Percentiles rank a stretch among this genome's conserved stretches.
Evolutionary conservation across 2,797 vertebrate species (phyloP).

Genomic region (Merluccius polli): DNA sequence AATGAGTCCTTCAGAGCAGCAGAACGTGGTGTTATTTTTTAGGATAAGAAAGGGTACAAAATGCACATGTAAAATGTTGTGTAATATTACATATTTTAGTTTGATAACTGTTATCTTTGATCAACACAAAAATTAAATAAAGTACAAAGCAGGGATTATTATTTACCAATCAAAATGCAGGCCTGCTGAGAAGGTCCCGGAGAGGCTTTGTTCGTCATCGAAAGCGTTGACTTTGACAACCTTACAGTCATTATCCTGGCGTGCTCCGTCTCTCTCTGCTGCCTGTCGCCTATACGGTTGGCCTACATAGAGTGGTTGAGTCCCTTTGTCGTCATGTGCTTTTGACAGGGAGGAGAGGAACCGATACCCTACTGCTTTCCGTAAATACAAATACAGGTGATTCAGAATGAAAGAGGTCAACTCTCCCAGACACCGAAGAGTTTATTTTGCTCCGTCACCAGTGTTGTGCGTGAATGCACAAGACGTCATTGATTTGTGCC

Average conservation of each 20-base stretch:
- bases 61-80: no score
- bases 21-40: no score
- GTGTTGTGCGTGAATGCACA: slow-evolving; percentile 11
- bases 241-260: background rate
- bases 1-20: no score
- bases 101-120: no score
- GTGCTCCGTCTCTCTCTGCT: background rate
- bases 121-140: no score
- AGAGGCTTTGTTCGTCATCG: background rate
- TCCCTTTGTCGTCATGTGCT: background rate
- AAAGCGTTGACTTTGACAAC: slow-evolving; percentile 3
- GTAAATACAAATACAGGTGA: background rate
- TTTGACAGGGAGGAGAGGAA: slow-evolving; percentile 6
- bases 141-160: no score
- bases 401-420: slow-evolving; percentile 31
- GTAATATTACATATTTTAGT: no score
- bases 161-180: background rate
- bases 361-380: slow-evolving; percentile 7
- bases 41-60: no score
- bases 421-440: slow-evolving; percentile 33
- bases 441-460: slow-evolving; percentile 24
- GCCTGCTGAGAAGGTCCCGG: background rate
- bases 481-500: slow-evolving; percentile 38
- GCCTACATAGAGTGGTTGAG: background rate
- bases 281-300: no score